phyloP scores from a whole-genome alignment of 2,888 invertebrate species.

The Drosophila rellima region DNA sequence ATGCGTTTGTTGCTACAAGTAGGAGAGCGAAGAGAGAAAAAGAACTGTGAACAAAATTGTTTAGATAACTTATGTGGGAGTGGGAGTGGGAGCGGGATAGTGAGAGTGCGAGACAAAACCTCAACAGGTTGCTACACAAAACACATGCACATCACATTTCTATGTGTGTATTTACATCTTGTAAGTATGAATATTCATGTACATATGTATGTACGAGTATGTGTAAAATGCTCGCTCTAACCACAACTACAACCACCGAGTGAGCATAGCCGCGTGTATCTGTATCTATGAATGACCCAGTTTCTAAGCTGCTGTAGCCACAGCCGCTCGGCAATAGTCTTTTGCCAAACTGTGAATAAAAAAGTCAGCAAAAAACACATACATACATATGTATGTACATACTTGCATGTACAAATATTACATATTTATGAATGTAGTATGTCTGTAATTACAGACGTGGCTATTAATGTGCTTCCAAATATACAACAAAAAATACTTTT shows the following conservation, averaged over 20 bases:
- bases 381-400: conserved; percentile 5
- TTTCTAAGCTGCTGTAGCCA: conserved; percentile 59
- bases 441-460: conserved; percentile 11
- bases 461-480: conserved; percentile 3
- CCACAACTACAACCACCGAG: conserved; percentile 19
- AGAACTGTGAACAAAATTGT: conserved; percentile 27
- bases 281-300: conserved; percentile 69
- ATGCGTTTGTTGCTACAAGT: conserved; percentile 75
- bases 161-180: conserved; percentile 13
- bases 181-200: conserved; percentile 4
- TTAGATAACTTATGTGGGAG: conserved; percentile 24
- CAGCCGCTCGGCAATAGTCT: conserved; percentile 11
- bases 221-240: conserved; percentile 17
- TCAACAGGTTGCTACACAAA: conserved; percentile 50
- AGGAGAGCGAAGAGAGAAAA: conserved; percentile 22
- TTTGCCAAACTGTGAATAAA: conserved; percentile 39
- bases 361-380: conserved; percentile 21
- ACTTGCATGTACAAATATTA: background rate
- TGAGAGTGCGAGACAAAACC: conserved; percentile 26
- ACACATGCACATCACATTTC: background rate
- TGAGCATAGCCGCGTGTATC: conserved; percentile 29
- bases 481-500: conserved; percentile 12
- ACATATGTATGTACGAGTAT: background rate
- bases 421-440: background rate
- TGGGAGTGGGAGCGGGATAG: background rate